Evolutionary conservation across 2,113 vertebrate species (phyloP), one percentile per base, ranked within the genome.

Genomic region (Festucalex cinctus): DNA sequence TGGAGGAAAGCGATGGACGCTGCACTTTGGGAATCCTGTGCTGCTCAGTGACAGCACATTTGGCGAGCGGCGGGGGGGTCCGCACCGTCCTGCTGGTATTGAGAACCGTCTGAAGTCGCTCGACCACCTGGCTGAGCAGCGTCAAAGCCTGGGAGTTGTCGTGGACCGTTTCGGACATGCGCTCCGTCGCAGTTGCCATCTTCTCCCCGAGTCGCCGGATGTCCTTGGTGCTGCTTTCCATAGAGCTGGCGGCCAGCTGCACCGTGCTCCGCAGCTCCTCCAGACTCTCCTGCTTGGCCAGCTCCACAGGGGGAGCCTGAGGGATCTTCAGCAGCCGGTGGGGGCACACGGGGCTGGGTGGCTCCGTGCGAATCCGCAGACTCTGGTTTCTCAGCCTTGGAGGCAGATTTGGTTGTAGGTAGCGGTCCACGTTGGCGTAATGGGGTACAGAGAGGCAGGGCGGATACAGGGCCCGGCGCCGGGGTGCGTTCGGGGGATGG

Each of bases 161-260:
- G 69, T 85, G 86, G 19, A 89, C 84, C 0, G 81, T 87, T 65
- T 87, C 85, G 0, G 85, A 86, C 78, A 90, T 83, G 73, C 79
- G 81, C 35, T 89, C 86, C 0, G 83, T 87, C 0, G 85, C 87
- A 0, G 74, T 69, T 0, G 79, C 76, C 88, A 90, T 88, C 83
- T 71, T 86, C 51, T 89, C 77, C 13, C 87, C 86, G 1, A 88
- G 83, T 13, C 81, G 63, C 66, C 77, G 70, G 41, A 93, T 74
- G 65, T 88, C 85, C 54, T 81, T 85, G 63, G 83, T 82, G 81
- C 85, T 90, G 81, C 24, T 86, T 67, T 90, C 83, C 87, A 90
- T 85, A 44, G 79, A 82, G 75, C 68, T 84, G 65, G 88, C 78
- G 0, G 87, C 89, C 61, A 81, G 72, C 62, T 81, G 70, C 63